Percentiles rank a stretch among this genome's conserved stretches.
Conservation (phyloP, 1,140 invertebrate species). For the Ruditapes philippinarum region DNA sequence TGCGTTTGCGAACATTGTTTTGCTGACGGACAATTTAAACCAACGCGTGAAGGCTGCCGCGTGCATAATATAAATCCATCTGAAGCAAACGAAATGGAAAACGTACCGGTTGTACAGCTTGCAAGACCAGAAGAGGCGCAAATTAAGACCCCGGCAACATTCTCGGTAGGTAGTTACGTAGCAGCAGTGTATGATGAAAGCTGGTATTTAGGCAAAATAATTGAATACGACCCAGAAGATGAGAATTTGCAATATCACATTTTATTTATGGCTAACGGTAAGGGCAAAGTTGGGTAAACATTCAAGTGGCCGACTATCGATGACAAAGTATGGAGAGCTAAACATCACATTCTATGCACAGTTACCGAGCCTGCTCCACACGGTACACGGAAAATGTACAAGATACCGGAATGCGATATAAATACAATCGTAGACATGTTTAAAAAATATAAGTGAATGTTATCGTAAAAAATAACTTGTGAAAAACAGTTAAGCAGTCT, state of each 20-base stretch:
- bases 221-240: slow-evolving; percentile 3
- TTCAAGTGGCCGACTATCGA: slow-evolving; percentile 32
- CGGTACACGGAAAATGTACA: neutral
- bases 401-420: neutral
- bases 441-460: neutral
- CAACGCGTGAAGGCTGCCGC: neutral
- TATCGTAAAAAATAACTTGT: too few species aligned
- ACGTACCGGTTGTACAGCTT: neutral
- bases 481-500: too few species aligned
- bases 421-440: neutral
- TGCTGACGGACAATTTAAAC: neutral
- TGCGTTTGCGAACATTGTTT: slow-evolving; percentile 20
- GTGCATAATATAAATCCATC: neutral
- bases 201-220: slow-evolving; percentile 14
- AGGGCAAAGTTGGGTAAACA: neutral
- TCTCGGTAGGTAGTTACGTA: neutral
- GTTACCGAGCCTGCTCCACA: neutral
- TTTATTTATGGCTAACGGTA: neutral
- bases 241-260: slow-evolving; percentile 14
- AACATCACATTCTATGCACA: neutral
- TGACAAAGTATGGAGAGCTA: neutral
- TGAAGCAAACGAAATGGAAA: neutral
- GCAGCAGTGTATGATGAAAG: slow-evolving; percentile 19
- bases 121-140: neutral
- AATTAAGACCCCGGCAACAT: neutral